These are phyloP conservation scores for Acanthaster planci DNA, from an alignment of 35 echinoderm and acorn worm genomes.

Conservation along the genomic window DNA sequence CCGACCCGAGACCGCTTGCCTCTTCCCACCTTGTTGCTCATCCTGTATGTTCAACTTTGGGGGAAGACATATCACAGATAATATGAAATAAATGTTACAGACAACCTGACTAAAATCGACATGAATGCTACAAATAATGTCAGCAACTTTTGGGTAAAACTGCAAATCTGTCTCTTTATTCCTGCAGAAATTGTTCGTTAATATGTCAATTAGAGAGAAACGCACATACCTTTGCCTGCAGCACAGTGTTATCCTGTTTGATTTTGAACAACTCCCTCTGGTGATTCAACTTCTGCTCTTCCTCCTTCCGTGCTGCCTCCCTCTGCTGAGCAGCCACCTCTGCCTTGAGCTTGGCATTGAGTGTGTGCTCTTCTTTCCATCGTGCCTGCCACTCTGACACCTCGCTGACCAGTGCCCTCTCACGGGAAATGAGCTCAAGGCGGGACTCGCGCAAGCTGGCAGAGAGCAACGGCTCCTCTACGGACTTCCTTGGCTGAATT, in stretches of 20 bases:
- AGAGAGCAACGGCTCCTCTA: constrained; percentile 73
- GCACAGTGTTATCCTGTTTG: constrained; percentile 91
- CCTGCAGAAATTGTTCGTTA: too few species aligned
- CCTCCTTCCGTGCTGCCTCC: constrained; percentile 67
- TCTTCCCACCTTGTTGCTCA: constrained; percentile 60
- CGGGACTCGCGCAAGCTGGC: constrained; percentile 69
- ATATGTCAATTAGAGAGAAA: too few species aligned
- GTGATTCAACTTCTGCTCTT: constrained; percentile 76
- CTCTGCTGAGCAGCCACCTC: constrained; percentile 72
- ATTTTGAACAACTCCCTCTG: constrained; percentile 82
- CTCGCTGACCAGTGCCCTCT: constrained; percentile 93
- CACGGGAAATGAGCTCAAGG: constrained; percentile 69
- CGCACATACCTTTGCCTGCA: constrained; percentile 87
- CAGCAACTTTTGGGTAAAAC: too few species aligned
- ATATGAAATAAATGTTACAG: too few species aligned
- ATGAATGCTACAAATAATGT: too few species aligned
- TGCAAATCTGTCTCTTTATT: too few species aligned
- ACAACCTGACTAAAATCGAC: too few species aligned
- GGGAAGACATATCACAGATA: neutral
- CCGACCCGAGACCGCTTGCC: constrained; percentile 48
- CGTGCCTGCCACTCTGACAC: constrained; percentile 93
- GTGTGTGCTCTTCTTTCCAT: constrained; percentile 91
- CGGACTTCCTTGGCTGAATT: constrained; percentile 44
- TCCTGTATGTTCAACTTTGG: constrained; percentile 77
- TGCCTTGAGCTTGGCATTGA: constrained; percentile 90